Evolutionary conservation across 2,113 vertebrate species (phyloP).

Genomic region (Gobiocypris rarus): DNA sequence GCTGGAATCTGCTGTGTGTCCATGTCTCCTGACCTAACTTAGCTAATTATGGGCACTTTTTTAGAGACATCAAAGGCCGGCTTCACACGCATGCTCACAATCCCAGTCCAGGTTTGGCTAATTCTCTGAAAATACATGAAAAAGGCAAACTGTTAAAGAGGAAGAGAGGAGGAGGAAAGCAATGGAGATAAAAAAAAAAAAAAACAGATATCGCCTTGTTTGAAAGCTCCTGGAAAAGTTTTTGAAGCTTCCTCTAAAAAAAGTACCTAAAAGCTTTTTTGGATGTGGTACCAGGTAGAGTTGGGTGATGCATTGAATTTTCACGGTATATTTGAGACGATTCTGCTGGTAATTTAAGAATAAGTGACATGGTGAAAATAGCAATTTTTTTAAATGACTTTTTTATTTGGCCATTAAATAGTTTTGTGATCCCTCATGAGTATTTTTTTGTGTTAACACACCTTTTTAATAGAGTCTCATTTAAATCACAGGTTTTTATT

Average conservation of each 20-base stretch:
- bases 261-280: constrained; percentile 6
- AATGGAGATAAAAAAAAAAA: constrained; percentile 4
- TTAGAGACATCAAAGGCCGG: constrained; percentile 61
- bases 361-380: background rate
- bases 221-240: constrained; percentile 59
- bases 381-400: background rate
- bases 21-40: constrained; percentile 39
- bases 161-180: constrained; percentile 40
- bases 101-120: constrained; percentile 1
- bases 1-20: constrained; percentile 41
- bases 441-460: background rate
- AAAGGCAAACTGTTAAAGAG: background rate
- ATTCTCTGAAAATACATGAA: background rate
- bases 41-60: constrained; percentile 53
- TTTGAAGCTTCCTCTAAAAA: background rate
- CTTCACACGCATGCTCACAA: constrained; percentile 51
- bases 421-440: background rate
- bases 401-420: constrained; percentile 8
- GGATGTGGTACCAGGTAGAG: background rate
- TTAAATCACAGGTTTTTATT: background rate
- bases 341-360: background rate
- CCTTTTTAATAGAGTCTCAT: background rate
- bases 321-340: background rate
- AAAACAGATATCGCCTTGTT: background rate
- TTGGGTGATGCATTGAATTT: background rate